phyloP scores from a whole-genome alignment of 2,888 invertebrate species.

The Caenorhabditis sp. region DNA sequence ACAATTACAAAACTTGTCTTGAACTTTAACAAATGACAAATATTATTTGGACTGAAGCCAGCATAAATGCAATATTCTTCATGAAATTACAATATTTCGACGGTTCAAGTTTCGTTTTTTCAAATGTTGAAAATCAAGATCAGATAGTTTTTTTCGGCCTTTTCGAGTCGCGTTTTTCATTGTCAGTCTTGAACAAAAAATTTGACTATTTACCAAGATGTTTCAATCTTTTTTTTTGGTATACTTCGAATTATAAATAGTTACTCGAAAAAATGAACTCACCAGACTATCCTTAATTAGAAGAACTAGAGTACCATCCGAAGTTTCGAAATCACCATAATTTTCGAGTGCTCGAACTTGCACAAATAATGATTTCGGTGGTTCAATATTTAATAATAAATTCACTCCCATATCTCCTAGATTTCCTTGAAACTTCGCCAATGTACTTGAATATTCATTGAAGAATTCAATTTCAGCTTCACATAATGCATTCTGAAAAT shows the following conservation, averaged over 20 bases:
- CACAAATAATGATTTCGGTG: constrained; percentile 73
- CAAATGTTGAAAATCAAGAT: too few species aligned
- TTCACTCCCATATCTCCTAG: constrained; percentile 38
- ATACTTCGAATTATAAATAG: background rate
- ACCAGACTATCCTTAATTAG: constrained; percentile 87
- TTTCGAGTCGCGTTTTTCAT: too few species aligned
- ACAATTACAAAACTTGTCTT: too few species aligned
- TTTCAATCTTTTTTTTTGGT: too few species aligned
- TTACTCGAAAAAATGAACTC: constrained; percentile 14
- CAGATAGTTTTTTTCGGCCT: too few species aligned
- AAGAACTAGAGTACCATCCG: constrained; percentile 88
- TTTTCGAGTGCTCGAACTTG: constrained; percentile 81
- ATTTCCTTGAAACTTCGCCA: constrained; percentile 42
- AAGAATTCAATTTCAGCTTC: constrained; percentile 80
- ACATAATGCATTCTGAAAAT: constrained; percentile 60
- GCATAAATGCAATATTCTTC: too few species aligned
- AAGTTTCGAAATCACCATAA: constrained; percentile 91
- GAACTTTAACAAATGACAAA: too few species aligned
- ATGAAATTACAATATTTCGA: too few species aligned
- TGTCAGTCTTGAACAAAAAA: too few species aligned
- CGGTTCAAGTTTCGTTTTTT: too few species aligned
- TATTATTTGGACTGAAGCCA: too few species aligned
- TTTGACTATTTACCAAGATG: too few species aligned
- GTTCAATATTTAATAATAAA: constrained; percentile 76
- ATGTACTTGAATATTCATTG: constrained; percentile 79